Evolutionary conservation across 2,797 vertebrate genomes (phyloP), one percentile per base, ranked within the genome.

Genomic region (Pogoniulus pusillus): DNA sequence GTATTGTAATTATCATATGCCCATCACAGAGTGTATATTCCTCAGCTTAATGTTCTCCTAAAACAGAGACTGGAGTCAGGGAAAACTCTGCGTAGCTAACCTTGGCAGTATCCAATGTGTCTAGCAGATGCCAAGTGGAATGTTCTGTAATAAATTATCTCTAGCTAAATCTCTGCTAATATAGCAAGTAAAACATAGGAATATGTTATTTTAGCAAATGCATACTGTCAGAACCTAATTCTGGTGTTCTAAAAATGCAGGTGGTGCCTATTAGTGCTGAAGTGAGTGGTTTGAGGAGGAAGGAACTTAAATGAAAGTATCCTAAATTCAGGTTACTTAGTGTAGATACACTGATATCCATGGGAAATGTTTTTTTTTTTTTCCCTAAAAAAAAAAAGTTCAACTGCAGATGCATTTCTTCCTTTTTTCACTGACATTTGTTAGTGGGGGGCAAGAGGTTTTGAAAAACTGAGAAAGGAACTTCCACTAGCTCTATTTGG

Each of bases 91-190:
- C 2, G 1, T 65, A 47, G 45, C 72, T 82, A 82, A 75, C 70
- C 60, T 89, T 83, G 79, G 66, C 73, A 72, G 35, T 45, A 66
- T 59, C 77, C 59, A 32, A 10, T 49, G 18, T 70, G 43, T 89
- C 65, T 85, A 78, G 63, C 27, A 81, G 70, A 87, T 63, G 79
- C 82, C 60, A 91, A 76, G 41, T 54, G 24, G 34, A 83, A 10
- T 70, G 51, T 83, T 96, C 73, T 68, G 76, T 69, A 69, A 85
- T 89, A 90, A 86, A 77, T 86, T 27, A 59, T 80, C 51, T 43
- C 69, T 69, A 62, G 65, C 69, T 93, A 75, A 83, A 58, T 86
- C 85, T 84, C 86, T 82, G 70, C 43, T 86, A 74, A 90, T 87
- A 58, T 20, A 82, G 62, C 63, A 75, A 90, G 57, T 85, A 41